These are phyloP conservation scores for Turnix velox DNA, from an alignment of 2,113 vertebrate genomes.

Conservation along the genomic window DNA sequence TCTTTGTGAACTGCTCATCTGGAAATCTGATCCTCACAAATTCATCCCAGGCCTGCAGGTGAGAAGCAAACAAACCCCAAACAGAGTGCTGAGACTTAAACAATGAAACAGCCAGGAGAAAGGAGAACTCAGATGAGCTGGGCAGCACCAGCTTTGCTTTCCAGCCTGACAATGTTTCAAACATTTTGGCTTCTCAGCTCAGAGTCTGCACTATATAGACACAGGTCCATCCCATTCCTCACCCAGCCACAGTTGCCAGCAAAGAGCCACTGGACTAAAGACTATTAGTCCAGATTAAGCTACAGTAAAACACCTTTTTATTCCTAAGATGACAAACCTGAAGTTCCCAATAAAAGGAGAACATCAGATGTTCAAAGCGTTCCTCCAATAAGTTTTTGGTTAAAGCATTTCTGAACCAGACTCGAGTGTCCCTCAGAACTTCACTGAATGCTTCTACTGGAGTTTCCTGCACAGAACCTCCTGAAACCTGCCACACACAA, in stretches of 20 bases:
- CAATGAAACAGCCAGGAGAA: background rate
- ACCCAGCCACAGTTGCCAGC: background rate
- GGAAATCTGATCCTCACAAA: conserved; percentile 78
- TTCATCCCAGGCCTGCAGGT: conserved; percentile 77
- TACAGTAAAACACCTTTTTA: background rate
- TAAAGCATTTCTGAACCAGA: conserved; percentile 9
- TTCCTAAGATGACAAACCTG: background rate
- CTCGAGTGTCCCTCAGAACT: background rate
- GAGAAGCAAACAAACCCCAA: background rate
- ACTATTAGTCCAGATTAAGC: background rate
- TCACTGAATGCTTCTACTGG: background rate
- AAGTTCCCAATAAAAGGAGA: background rate
- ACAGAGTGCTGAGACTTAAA: background rate
- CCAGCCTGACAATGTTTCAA: background rate
- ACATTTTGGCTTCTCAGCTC: background rate
- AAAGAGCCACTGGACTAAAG: background rate
- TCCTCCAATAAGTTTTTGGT: background rate
- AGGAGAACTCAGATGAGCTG: background rate
- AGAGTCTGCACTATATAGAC: background rate
- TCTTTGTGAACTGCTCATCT: conserved; percentile 45
- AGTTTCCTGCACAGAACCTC: background rate
- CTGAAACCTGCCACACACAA: background rate
- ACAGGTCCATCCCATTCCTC: background rate
- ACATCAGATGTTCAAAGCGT: fast-evolving
- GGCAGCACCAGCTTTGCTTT: background rate